Percentiles rank a stretch among this genome's conserved stretches.
Evolutionary conservation across 2,113 vertebrate genomes (phyloP).

Genomic region (Rutilus rutilus): DNA sequence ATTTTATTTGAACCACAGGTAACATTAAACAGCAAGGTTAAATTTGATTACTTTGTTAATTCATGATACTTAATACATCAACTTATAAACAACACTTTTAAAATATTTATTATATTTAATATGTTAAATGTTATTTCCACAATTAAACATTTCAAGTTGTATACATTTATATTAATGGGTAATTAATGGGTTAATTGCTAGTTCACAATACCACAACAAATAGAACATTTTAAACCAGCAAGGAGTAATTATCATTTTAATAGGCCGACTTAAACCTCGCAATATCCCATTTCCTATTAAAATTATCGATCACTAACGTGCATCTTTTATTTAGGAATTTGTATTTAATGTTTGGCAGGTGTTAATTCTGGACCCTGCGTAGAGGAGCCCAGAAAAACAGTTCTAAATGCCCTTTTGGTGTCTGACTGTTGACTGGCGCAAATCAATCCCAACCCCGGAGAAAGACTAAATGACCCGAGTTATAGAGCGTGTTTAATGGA

Average conservation of each 20-base stretch:
- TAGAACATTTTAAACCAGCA: background rate
- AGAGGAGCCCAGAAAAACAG: too few species aligned
- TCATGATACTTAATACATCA: too few species aligned
- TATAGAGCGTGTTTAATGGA: constrained; percentile 28
- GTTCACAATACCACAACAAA: background rate
- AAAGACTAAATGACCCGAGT: background rate
- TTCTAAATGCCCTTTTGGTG: background rate
- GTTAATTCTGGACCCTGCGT: background rate
- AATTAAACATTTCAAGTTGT: background rate
- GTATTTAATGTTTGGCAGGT: background rate
- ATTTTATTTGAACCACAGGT: background rate
- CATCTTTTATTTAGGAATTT: background rate
- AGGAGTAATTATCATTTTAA: background rate
- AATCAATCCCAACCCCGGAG: background rate
- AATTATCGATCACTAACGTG: background rate
- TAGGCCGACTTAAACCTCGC: background rate
- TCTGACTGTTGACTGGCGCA: background rate
- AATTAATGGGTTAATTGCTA: background rate
- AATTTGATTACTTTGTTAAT: background rate
- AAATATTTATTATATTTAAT: background rate
- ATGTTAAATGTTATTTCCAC: background rate
- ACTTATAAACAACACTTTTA: background rate
- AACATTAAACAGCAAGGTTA: background rate
- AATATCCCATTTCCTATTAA: background rate
- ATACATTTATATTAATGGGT: background rate